Evolutionary conservation across 2,797 vertebrate species (phyloP).

Genomic region (Eutrigla gurnardus): DNA sequence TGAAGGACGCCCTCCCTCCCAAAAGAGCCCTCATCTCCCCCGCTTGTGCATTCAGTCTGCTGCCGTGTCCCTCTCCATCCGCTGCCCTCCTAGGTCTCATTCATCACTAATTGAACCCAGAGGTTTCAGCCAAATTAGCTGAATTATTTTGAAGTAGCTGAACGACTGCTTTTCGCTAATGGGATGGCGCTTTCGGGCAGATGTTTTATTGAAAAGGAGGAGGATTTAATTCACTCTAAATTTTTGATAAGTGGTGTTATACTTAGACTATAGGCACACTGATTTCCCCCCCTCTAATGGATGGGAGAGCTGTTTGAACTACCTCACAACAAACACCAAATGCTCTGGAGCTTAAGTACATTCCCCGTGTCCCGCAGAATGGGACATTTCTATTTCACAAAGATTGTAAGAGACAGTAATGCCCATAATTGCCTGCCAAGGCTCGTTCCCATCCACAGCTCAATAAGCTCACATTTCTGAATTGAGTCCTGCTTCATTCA

Average conservation of each 20-base stretch:
- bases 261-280: conserved; percentile 73
- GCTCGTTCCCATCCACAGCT: conserved; percentile 66
- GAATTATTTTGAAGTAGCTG: conserved; percentile 76
- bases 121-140: conserved; percentile 73
- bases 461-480: conserved; percentile 49
- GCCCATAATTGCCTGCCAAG: conserved; percentile 73
- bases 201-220: conserved; percentile 78
- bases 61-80: conserved; percentile 49
- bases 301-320: conserved; percentile 57
- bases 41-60: conserved; percentile 63
- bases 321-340: conserved; percentile 61
- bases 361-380: conserved; percentile 45
- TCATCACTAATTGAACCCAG: conserved; percentile 74
- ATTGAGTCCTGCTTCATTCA: background rate
- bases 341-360: conserved; percentile 56
- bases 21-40: conserved; percentile 53
- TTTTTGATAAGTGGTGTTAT: conserved; percentile 75
- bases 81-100: conserved; percentile 42
- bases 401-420: conserved; percentile 73
- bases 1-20: conserved; percentile 56
- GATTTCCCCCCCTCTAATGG: conserved; percentile 63
- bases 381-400: conserved; percentile 60
- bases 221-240: conserved; percentile 74
- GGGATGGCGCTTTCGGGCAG: conserved; percentile 63
- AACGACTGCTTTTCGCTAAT: conserved; percentile 69